Evolutionary conservation across 2,888 invertebrate genomes (phyloP).

Genomic region (Acrobasis suavella): DNA sequence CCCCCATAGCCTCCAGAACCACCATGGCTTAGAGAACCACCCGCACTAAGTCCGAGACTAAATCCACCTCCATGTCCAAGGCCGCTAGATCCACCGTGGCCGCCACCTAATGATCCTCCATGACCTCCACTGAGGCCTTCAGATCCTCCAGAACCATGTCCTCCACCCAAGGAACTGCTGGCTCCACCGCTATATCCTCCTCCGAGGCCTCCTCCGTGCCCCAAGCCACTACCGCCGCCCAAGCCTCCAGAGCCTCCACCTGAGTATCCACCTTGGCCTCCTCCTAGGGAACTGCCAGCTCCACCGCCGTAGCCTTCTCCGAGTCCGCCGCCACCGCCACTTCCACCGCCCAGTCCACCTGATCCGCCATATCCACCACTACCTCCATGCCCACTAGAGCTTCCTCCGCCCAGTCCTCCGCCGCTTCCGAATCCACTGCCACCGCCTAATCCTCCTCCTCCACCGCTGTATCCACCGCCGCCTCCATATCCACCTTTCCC

Average conservation of each 20-base stretch:
- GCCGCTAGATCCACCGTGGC: conserved; percentile 29
- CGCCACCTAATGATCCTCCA: conserved; percentile 27
- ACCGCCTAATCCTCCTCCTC: conserved; percentile 58
- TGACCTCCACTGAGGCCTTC: conserved; percentile 14
- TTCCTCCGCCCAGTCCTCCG: conserved; percentile 41
- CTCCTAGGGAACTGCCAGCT: conserved; percentile 38
- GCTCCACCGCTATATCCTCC: conserved; percentile 23
- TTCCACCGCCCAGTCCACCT: conserved; percentile 32
- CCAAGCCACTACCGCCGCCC: conserved; percentile 25
- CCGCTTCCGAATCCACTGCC: conserved; percentile 44
- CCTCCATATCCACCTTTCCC: conserved; percentile 70
- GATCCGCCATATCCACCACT: conserved; percentile 31
- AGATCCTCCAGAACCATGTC: conserved; percentile 17
- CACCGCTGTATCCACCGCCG: conserved; percentile 58
- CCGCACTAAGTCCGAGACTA: conserved; percentile 8
- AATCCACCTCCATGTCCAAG: conserved; percentile 31
- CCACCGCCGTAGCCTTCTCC: conserved; percentile 34
- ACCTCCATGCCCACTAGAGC: conserved; percentile 35
- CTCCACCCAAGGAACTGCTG: conserved; percentile 15
- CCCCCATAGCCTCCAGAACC: conserved; percentile 32
- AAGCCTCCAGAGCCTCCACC: conserved; percentile 30
- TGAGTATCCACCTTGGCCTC: conserved; percentile 37
- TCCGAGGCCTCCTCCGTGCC: conserved; percentile 27
- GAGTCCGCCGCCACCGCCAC: conserved; percentile 34
- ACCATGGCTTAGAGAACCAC: background rate